Evolutionary conservation across 2,113 vertebrate genomes (phyloP).

Genomic region (Circaetus cinerascens): DNA sequence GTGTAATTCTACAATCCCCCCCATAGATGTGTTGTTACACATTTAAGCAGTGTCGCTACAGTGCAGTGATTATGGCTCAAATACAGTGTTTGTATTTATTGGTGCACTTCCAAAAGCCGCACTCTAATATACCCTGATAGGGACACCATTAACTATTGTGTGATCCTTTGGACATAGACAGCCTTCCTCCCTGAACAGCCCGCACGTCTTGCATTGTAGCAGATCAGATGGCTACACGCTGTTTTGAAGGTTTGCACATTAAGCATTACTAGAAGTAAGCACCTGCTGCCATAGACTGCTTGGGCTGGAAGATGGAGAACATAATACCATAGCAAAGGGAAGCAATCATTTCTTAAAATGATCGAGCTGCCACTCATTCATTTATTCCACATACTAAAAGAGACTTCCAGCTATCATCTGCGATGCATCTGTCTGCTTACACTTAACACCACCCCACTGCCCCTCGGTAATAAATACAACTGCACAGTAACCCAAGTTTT

Average conservation of each 20-base stretch:
- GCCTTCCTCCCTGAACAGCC: neutral
- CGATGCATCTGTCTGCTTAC: neutral
- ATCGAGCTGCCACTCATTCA: neutral
- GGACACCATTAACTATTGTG: neutral
- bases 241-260: neutral
- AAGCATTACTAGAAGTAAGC: neutral
- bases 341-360: neutral
- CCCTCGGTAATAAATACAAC: neutral
- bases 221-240: neutral
- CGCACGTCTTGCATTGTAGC: fast-evolving
- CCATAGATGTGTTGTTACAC: neutral
- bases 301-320: neutral
- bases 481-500: neutral
- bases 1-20: neutral
- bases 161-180: neutral
- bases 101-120: neutral
- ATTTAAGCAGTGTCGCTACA: neutral
- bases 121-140: neutral
- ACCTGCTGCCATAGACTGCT: neutral
- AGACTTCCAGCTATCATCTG: neutral
- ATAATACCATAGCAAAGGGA: neutral
- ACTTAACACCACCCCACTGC: neutral
- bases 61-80: neutral
- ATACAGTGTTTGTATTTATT: neutral
- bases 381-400: neutral